Percentiles rank a stretch among this genome's conserved stretches.
Evolutionary conservation across 2,797 vertebrate genomes (phyloP).

Genomic region (Chiloscyllium punctatum): DNA sequence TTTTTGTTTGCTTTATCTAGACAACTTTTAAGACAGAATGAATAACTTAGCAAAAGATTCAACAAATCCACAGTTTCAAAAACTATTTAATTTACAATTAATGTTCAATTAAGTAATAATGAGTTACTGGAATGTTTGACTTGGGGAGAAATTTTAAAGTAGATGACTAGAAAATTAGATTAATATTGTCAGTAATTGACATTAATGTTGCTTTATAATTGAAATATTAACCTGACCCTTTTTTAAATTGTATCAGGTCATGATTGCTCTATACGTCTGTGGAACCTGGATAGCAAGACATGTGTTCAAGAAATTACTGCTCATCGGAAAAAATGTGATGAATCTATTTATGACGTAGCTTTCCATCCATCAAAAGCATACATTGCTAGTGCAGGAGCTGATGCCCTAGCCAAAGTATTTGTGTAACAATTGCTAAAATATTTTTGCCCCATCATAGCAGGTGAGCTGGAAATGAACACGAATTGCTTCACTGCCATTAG

Average conservation of each 20-base stretch:
- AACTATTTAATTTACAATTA: background rate
- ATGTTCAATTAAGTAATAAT: background rate
- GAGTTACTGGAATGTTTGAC: background rate
- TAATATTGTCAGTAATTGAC: background rate
- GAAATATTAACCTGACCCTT: background rate
- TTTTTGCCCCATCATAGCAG: constrained; percentile 51
- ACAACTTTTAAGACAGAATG: background rate
- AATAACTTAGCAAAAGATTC: background rate
- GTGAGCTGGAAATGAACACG: constrained; percentile 59
- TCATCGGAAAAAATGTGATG: constrained; percentile 95
- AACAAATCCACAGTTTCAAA: background rate
- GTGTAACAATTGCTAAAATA: constrained; percentile 64
- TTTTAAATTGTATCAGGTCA: constrained; percentile 66
- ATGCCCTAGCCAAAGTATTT: constrained; percentile 95
- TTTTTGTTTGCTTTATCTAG: background rate
- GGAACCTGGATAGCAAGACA: constrained; percentile 98
- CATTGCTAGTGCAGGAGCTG: constrained; percentile 94
- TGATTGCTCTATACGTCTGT: constrained; percentile 94
- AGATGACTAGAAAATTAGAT: background rate
- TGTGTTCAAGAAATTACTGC: constrained; percentile 98
- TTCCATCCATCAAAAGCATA: constrained; percentile 98
- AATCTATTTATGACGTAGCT: constrained; percentile 97
- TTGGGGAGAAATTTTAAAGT: background rate
- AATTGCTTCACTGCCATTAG: constrained; percentile 72
- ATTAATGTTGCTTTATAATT: background rate